Evolutionary conservation across 1,140 invertebrate genomes (phyloP).

Genomic region (Monomorium pharaonis): DNA sequence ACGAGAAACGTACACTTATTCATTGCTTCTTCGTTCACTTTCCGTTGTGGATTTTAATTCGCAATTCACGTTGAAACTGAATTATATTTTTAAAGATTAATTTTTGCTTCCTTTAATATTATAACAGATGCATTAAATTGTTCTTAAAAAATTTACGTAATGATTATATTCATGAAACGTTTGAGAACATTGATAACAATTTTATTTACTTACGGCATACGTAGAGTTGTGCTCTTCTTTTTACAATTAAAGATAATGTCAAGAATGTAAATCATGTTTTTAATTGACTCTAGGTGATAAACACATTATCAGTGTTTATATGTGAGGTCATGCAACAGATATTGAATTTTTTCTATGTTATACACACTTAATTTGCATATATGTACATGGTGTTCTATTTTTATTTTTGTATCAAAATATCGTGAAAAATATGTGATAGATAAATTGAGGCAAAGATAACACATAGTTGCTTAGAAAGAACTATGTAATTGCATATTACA

Average conservation of each 20-base stretch:
- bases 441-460: too few species aligned
- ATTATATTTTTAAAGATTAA: neutral
- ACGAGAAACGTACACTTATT: neutral
- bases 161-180: neutral
- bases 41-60: neutral
- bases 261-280: constrained; percentile 1
- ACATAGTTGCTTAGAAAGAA: too few species aligned
- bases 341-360: constrained; percentile 31
- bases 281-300: neutral
- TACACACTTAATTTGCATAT: neutral
- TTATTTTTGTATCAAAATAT: too few species aligned
- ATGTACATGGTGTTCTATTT: too few species aligned
- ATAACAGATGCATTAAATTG: neutral
- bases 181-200: neutral
- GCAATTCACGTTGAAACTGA: neutral
- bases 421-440: too few species aligned
- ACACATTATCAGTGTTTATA: constrained; percentile 5
- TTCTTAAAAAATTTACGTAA: neutral
- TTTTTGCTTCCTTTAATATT: neutral
- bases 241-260: neutral
- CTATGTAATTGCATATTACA: too few species aligned
- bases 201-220: neutral
- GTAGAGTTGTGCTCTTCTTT: neutral
- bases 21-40: neutral
- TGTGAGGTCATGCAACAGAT: constrained; percentile 1